A percentile compares a stretch with the other conserved stretches of the same genome.
These are phyloP conservation scores for Thecophora atra DNA, from an alignment of 2,888 invertebrate species.

Conservation along the genomic window DNA sequence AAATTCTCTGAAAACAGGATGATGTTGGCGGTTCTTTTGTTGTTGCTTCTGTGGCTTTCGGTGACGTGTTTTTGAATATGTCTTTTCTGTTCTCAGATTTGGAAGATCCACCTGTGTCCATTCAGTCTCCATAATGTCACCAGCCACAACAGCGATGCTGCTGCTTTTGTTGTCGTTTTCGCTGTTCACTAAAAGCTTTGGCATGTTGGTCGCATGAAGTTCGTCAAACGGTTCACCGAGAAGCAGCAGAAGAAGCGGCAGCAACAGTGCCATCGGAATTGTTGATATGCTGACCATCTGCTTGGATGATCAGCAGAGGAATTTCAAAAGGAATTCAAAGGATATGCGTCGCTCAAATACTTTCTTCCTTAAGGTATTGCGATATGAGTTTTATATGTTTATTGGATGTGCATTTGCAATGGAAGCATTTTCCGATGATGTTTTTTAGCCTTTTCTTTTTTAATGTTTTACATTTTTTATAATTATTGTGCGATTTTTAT, in stretches of 20 bases:
- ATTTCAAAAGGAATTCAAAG: background rate
- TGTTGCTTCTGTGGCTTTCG: conserved; percentile 17
- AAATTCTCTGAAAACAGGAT: conserved; percentile 23
- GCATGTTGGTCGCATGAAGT: background rate
- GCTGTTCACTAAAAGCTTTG: background rate
- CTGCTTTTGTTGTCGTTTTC: background rate
- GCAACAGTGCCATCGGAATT: background rate
- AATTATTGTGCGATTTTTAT: too few species aligned
- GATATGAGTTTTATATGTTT: too few species aligned
- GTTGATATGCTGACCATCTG: background rate
- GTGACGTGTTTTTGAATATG: background rate
- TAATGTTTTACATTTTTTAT: too few species aligned
- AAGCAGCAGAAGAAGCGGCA: background rate
- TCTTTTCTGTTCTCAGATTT: background rate
- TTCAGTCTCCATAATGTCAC: conserved; percentile 13
- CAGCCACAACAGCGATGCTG: background rate
- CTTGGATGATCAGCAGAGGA: background rate
- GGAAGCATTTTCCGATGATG: too few species aligned
- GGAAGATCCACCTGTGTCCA: background rate
- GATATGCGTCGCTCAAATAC: too few species aligned
- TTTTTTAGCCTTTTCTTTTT: too few species aligned
- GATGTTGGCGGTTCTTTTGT: conserved; percentile 31
- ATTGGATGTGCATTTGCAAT: too few species aligned
- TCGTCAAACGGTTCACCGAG: background rate
- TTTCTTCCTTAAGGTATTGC: too few species aligned